Evolutionary conservation across 2,113 vertebrate species (phyloP), one percentile per base, ranked within the genome.

Genomic region (Boleophthalmus pectinirostris): DNA sequence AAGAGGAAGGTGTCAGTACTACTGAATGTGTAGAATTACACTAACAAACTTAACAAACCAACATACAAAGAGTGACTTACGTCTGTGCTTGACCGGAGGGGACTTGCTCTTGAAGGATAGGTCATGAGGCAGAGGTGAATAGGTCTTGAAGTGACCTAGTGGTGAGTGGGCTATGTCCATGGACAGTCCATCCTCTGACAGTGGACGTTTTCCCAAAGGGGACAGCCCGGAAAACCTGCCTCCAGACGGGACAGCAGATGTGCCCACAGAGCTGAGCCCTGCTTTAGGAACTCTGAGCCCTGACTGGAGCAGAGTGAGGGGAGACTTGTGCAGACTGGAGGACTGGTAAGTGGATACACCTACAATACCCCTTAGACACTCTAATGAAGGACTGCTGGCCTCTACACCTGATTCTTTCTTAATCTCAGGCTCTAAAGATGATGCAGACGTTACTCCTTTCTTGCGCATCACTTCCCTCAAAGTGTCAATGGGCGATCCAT

Each of bases 401-500:
- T 29, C 91, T 9, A 82, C 90, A 7, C 79, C 87, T 1, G 45
- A 85, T 47, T 69, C 94, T 90, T 2, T 96, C 82, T 97, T 97
- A 70, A 96, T 94, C 54, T 93, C 94, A 77, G 93, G 93, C 18
- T 92, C 80, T 0, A 64, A 64, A 35, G 77, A 72, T 11, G 46
- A 79, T 13, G 83, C 82, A 51, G 87, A 77, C 81, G 8, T 82
- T 54, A 57, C 93, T 80, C 89, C 94, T 82, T 82, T 95, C 86
- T 96, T 96, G 83, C 94, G 94, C 93, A 97, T 95, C 46, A 98
- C 93, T 89, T 97, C 97, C 57, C 95, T 91, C 21, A 97, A 92
- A 0, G 97, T 98, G 88, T 98, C 97, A 13, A 98, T 98, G 61
- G 97, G 97, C 0, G 96, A 98, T 61, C 97, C 97, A 4, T 98